Evolutionary conservation across 1,140 invertebrate genomes (phyloP).

Genomic region (Trichonephila inaurata): DNA sequence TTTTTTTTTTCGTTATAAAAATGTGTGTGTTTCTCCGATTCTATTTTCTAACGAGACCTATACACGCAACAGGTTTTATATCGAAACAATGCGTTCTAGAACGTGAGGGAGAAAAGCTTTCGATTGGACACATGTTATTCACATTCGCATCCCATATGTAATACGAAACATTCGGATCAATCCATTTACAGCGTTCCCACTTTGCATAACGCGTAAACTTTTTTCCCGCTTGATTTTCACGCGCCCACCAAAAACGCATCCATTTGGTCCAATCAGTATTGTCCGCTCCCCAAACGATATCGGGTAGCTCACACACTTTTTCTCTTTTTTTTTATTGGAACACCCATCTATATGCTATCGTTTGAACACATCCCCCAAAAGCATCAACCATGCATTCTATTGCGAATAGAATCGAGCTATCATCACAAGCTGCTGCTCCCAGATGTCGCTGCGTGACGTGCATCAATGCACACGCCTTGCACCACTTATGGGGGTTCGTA

Average conservation of each 20-base stretch:
- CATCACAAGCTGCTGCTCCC: conserved; percentile 66
- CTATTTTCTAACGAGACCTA: not conserved
- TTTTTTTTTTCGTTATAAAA: too few relatives aligned
- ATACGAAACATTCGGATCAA: not conserved
- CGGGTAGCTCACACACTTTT: conserved; percentile 32
- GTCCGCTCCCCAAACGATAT: conserved; percentile 21
- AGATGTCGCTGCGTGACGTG: conserved; percentile 39
- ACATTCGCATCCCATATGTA: conserved; percentile 22
- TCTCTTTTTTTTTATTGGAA: not conserved
- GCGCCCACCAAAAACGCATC: not conserved
- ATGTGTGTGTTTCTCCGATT: not conserved
- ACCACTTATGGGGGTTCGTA: not conserved
- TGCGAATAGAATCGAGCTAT: conserved; percentile 26
- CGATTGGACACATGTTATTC: conserved; percentile 8
- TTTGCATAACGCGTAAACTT: not conserved
- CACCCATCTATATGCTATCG: not conserved
- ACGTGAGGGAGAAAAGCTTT: not conserved
- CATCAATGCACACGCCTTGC: conserved; percentile 18
- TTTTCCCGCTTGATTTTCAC: not conserved
- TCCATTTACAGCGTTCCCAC: not conserved
- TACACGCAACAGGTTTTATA: not conserved
- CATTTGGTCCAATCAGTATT: not conserved
- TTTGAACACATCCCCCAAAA: not conserved
- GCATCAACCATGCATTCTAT: conserved; percentile 54
- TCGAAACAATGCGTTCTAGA: not conserved